Percentiles rank a stretch among this genome's conserved stretches.
phyloP scores from a whole-genome alignment of 2,113 vertebrate species.

The Pelecanus crispus region DNA sequence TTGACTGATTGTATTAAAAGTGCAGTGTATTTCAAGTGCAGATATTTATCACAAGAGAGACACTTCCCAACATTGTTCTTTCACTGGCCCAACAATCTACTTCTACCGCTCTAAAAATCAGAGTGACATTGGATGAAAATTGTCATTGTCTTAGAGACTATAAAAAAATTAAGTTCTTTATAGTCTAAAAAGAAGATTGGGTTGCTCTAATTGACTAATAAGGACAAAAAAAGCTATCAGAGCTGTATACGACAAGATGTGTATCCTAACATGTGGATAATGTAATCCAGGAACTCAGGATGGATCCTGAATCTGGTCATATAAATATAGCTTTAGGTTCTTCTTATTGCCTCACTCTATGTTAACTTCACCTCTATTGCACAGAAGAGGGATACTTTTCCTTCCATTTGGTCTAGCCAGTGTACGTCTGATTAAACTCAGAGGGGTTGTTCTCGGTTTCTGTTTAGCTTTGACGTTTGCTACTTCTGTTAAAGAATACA shows the following conservation, averaged over 20 bases:
- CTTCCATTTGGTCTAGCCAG: background rate
- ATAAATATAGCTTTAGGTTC: background rate
- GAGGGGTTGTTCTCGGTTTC: background rate
- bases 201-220: background rate
- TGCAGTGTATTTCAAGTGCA: background rate
- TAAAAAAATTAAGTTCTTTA: background rate
- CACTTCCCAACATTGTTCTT: background rate
- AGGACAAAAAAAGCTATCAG: background rate
- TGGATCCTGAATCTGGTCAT: background rate
- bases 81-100: background rate
- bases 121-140: background rate
- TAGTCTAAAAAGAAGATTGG: background rate
- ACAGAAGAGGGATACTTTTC: background rate
- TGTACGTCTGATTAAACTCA: background rate
- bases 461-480: background rate
- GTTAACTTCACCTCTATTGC: background rate
- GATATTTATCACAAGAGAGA: accelerated
- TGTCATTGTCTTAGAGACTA: background rate
- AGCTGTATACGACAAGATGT: background rate
- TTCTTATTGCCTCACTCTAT: background rate
- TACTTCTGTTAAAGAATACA: background rate
- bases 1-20: background rate
- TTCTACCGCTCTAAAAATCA: background rate
- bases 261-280: background rate
- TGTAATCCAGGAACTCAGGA: background rate